These are phyloP conservation scores for Sphyrna mokarran DNA, from an alignment of 2,113 vertebrate genomes.

Conservation along the genomic window DNA sequence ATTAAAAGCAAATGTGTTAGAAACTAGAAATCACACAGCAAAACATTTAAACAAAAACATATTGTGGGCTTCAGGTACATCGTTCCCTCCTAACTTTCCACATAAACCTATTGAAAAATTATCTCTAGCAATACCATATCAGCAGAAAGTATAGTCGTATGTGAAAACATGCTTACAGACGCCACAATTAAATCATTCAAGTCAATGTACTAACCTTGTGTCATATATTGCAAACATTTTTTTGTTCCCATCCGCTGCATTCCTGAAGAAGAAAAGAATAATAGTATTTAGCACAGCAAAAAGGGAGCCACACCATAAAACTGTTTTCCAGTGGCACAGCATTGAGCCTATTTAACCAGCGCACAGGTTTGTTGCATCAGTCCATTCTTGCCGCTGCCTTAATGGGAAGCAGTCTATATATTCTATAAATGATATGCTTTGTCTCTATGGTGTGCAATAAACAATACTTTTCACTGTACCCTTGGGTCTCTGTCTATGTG, in stretches of 20 bases:
- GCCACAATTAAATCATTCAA: conserved; percentile 35
- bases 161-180: too few relatives aligned
- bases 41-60: background rate
- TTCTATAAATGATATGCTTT: too few relatives aligned
- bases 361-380: background rate
- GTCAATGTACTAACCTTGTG: conserved; percentile 68
- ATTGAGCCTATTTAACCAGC: background rate
- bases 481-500: too few relatives aligned
- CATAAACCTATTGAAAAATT: background rate
- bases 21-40: background rate
- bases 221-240: conserved; percentile 87
- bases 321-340: background rate
- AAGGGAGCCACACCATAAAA: background rate
- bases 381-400: too few relatives aligned
- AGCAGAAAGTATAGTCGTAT: background rate
- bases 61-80: background rate
- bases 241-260: conserved; percentile 83
- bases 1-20: background rate
- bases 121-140: background rate
- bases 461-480: too few relatives aligned
- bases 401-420: background rate
- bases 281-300: background rate
- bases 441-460: too few relatives aligned
- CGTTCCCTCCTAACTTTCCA: background rate
- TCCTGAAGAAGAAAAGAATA: conserved; percentile 67